Percentiles rank a stretch among this genome's conserved stretches.
phyloP scores from a whole-genome alignment of 1,140 invertebrate genomes.

The Heliconius eleuchia region DNA sequence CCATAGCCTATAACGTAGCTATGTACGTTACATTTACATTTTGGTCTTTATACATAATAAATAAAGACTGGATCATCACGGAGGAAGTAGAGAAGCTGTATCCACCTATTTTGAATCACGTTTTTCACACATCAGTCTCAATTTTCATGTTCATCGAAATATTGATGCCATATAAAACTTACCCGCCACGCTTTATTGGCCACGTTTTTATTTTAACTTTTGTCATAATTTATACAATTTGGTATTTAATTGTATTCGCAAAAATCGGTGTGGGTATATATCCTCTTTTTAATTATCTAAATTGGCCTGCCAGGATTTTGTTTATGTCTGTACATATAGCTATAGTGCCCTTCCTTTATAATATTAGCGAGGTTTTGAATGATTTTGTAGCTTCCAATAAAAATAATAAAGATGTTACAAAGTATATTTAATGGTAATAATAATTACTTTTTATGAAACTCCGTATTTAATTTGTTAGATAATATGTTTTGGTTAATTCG shows the following conservation, averaged over 20 bases:
- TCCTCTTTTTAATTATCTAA: conserved; percentile 86
- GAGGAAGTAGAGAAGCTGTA: conserved; percentile 86
- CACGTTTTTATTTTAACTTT: conserved; percentile 82
- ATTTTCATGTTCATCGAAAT: conserved; percentile 88
- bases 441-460: too few species aligned
- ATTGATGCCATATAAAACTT: conserved; percentile 84
- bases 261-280: conserved; percentile 37
- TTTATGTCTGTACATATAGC: conserved; percentile 84
- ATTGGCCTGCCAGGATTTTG: conserved; percentile 84
- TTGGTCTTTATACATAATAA: conserved; percentile 91
- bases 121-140: conserved; percentile 91
- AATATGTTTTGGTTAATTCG: too few species aligned
- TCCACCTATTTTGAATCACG: conserved; percentile 91
- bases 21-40: conserved; percentile 93
- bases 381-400: conserved; percentile 29
- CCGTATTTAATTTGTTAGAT: too few species aligned
- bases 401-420: background rate
- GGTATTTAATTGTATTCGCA: conserved; percentile 85
- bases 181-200: conserved; percentile 84
- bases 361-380: conserved; percentile 86
- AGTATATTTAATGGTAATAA: background rate
- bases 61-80: conserved; percentile 90
- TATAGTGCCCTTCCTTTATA: conserved; percentile 83
- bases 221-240: conserved; percentile 85
- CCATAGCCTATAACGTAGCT: conserved; percentile 88